Conservation (phyloP, 92 coral and sea anemone species). For the Zoanthus solanderi region DNA sequence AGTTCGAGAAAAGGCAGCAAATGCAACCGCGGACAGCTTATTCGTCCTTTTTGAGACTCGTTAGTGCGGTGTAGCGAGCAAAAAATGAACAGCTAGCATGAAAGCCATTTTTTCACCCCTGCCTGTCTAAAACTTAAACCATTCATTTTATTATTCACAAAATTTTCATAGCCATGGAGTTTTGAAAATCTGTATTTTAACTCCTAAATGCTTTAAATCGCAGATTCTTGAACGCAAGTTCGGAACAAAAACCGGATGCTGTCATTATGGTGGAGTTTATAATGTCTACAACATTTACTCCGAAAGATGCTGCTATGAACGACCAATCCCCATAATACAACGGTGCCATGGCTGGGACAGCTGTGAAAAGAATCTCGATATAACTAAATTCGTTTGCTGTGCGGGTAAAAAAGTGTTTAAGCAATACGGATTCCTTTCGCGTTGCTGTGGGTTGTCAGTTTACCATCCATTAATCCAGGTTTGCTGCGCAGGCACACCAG, state of each 20-base stretch:
- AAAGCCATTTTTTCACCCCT: no score
- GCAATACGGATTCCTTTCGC: slow-evolving; percentile 20
- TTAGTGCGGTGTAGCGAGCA: no score
- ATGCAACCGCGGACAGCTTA: no score
- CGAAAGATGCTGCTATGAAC: slow-evolving; percentile 22
- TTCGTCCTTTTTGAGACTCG: no score
- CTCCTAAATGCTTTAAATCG: not conserved
- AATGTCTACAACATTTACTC: slow-evolving; percentile 6
- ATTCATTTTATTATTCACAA: no score
- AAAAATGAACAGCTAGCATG: no score
- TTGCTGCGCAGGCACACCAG: slow-evolving; percentile 34
- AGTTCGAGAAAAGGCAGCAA: no score
- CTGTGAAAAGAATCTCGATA: slow-evolving; percentile 26
- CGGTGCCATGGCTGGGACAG: slow-evolving; percentile 17
- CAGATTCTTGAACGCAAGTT: slow-evolving; percentile 30
- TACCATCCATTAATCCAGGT: slow-evolving; percentile 33
- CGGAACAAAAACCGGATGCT: slow-evolving; percentile 24
- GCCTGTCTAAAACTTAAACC: no score
- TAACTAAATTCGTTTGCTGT: slow-evolving; percentile 40
- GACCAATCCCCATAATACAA: slow-evolving; percentile 22
- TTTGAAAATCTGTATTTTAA: no score
- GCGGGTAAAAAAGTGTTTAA: slow-evolving; percentile 28
- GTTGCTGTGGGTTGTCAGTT: slow-evolving; percentile 16
- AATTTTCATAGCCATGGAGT: no score
- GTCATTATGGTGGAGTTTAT: slow-evolving; percentile 8